Conservation (phyloP, 2,797 vertebrate species). For the Cyclura pinguis region DNA sequence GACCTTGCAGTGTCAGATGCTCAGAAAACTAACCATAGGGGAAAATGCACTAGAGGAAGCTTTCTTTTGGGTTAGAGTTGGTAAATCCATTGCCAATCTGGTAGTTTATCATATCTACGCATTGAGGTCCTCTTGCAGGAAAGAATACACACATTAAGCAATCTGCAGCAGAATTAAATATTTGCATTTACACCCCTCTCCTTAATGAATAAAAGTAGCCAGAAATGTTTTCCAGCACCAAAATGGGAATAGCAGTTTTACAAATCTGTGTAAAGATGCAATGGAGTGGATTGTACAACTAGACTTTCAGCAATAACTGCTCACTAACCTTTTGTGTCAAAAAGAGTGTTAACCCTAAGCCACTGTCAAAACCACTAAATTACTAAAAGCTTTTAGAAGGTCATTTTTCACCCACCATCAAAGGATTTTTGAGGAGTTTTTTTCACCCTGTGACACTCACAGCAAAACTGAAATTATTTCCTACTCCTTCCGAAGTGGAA, state of each 20-base stretch:
- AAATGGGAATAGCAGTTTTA: neutral
- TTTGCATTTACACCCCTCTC: neutral
- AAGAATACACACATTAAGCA: neutral
- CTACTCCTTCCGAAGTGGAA: constrained; percentile 8
- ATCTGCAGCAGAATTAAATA: neutral
- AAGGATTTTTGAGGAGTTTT: neutral
- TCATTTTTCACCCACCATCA: neutral
- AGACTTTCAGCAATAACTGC: constrained; percentile 25
- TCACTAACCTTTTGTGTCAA: neutral
- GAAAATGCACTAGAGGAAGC: neutral
- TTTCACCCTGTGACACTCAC: neutral
- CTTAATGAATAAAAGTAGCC: neutral
- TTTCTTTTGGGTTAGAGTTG: neutral
- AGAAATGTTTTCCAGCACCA: constrained; percentile 4
- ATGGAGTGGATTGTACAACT: neutral
- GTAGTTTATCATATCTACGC: neutral
- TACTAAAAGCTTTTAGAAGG: constrained; percentile 5
- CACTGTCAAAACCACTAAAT: neutral
- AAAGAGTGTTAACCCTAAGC: neutral
- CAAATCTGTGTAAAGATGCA: neutral
- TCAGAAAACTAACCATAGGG: neutral
- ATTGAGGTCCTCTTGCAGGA: neutral
- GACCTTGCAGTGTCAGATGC: neutral
- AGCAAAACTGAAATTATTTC: neutral
- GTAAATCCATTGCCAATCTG: no score